Percentiles rank a stretch among this genome's conserved stretches.
Conservation (phyloP, 2,888 invertebrate species). For the Euzophera pinguis region DNA sequence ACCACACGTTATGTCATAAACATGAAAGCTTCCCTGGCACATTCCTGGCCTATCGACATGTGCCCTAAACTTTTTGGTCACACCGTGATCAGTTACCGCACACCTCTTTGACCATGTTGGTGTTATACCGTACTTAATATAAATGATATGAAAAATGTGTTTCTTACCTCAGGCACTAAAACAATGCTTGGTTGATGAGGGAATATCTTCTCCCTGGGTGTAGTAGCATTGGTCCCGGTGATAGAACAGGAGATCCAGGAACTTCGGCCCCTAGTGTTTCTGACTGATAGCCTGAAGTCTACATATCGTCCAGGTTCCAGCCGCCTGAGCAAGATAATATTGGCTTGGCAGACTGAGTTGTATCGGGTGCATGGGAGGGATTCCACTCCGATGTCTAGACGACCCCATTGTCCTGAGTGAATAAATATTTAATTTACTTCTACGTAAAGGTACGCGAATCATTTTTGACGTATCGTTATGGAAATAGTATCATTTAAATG, state of each 20-base stretch:
- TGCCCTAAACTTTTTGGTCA: too few species aligned
- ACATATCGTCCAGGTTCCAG: slow-evolving; percentile 90
- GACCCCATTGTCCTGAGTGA: slow-evolving; percentile 81
- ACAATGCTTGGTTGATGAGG: slow-evolving; percentile 89
- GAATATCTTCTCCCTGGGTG: slow-evolving; percentile 90
- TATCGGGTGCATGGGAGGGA: slow-evolving; percentile 91
- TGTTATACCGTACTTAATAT: too few species aligned
- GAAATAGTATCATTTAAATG: too few species aligned
- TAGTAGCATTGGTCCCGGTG: slow-evolving; percentile 90
- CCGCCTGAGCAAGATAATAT: slow-evolving; percentile 87
- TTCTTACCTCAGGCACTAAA: slow-evolving; percentile 85
- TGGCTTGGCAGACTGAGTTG: slow-evolving; percentile 94
- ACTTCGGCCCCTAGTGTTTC: slow-evolving; percentile 88
- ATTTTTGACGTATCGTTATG: too few species aligned
- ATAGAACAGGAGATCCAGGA: slow-evolving; percentile 88
- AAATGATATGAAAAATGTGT: not conserved
- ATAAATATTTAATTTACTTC: not conserved
- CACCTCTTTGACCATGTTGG: too few species aligned
- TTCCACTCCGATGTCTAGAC: slow-evolving; percentile 88
- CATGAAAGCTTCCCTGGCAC: too few species aligned
- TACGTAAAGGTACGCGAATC: too few species aligned
- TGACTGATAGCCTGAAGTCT: slow-evolving; percentile 86
- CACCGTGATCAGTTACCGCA: too few species aligned
- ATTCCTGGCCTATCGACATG: too few species aligned
- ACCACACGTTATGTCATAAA: too few species aligned